Percentiles rank a stretch among this genome's conserved stretches.
Conservation (phyloP, 2,888 invertebrate genomes). For the Himalopsyche tibetana region DNA sequence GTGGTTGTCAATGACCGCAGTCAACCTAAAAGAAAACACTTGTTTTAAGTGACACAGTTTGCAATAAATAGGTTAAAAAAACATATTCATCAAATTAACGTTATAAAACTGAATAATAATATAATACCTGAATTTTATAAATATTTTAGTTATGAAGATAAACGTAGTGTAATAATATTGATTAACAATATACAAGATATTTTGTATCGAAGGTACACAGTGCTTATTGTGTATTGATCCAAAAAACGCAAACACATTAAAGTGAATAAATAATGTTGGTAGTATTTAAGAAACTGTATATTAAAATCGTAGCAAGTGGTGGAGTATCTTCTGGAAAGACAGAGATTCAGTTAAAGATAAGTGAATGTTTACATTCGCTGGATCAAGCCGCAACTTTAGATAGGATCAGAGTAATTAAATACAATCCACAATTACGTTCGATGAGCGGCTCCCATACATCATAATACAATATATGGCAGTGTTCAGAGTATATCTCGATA, state of each 20-base stretch:
- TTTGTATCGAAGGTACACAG: not conserved
- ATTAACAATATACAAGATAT: not conserved
- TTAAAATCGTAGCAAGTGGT: no score
- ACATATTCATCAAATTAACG: no score
- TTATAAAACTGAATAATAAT: no score
- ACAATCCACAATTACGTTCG: slow-evolving; percentile 15
- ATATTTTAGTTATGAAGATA: not conserved
- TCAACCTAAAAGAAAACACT: no score
- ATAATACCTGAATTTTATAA: not conserved
- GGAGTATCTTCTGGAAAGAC: no score
- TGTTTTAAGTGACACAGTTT: no score
- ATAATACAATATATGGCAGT: not conserved
- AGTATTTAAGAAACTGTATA: no score
- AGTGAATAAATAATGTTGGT: not conserved
- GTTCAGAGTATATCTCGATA: not conserved
- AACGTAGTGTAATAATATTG: not conserved
- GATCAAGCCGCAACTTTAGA: not conserved
- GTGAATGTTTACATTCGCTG: not conserved
- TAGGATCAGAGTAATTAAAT: slow-evolving; percentile 14
- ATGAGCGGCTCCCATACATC: not conserved
- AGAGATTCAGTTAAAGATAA: no score
- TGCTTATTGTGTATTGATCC: not conserved
- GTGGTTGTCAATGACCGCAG: no score
- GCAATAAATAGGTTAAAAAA: no score
- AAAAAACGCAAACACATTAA: not conserved